phyloP scores from a whole-genome alignment of 2,113 vertebrate species.

The Zosterops borbonicus region DNA sequence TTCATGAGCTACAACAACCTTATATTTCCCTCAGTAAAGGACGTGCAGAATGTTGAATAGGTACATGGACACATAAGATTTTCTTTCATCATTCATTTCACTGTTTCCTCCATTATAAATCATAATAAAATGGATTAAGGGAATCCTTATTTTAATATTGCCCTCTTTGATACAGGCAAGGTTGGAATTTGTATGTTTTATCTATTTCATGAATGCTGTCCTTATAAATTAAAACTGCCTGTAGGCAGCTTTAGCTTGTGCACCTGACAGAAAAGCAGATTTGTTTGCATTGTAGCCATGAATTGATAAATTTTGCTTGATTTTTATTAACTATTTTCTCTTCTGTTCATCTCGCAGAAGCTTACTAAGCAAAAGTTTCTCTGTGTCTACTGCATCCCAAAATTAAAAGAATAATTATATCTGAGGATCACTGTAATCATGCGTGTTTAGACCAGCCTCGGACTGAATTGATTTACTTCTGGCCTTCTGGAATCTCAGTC shows the following conservation, averaged over 20 bases:
- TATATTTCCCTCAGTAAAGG: not conserved
- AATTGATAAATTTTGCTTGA: not conserved
- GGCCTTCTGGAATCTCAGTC: not conserved
- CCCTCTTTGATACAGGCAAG: not conserved
- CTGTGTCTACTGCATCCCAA: not conserved
- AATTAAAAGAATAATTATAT: not conserved
- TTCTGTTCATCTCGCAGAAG: not conserved
- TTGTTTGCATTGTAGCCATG: not conserved
- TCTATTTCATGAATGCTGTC: not conserved
- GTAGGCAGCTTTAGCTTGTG: not conserved
- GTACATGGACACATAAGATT: not conserved
- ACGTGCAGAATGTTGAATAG: not conserved
- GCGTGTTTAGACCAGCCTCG: not conserved
- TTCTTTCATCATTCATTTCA: not conserved
- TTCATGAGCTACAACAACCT: not conserved
- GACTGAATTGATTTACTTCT: not conserved
- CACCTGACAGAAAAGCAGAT: not conserved
- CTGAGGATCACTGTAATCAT: not conserved
- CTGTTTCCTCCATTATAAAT: not conserved
- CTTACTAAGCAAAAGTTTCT: not conserved
- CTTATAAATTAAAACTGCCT: conserved; percentile 9
- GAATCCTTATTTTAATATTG: not conserved
- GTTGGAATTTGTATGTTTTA: not conserved
- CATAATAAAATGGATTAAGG: not conserved
- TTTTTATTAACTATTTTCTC: not conserved